phyloP scores from a whole-genome alignment of 2,797 vertebrate genomes.

The Oryzias sinensis region DNA sequence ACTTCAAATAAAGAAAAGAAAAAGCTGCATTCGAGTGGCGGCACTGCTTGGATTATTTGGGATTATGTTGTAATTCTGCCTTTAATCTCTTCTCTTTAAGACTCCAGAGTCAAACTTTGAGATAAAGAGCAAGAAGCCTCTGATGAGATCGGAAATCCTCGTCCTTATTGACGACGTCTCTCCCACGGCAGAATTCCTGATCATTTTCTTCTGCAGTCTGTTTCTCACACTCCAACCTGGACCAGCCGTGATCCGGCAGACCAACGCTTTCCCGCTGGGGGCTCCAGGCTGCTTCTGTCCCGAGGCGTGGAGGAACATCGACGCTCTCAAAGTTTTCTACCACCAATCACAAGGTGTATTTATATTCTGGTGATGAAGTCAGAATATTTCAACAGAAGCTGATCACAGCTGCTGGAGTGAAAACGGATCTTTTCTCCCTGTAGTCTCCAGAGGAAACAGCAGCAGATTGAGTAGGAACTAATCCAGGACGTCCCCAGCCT shows the following conservation, averaged over 20 bases:
- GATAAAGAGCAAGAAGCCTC: constrained; percentile 82
- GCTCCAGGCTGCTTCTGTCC: too few relatives aligned
- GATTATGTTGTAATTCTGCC: constrained; percentile 93
- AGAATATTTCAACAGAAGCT: too few relatives aligned
- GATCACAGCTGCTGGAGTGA: too few relatives aligned
- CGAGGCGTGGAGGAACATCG: too few relatives aligned
- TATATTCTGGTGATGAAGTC: too few relatives aligned
- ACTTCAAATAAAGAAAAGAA: constrained; percentile 78
- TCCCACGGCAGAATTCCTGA: constrained; percentile 43
- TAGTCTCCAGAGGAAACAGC: too few relatives aligned
- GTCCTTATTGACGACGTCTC: background rate
- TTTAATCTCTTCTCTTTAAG: constrained; percentile 90
- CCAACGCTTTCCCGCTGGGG: too few relatives aligned
- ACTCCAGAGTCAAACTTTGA: constrained; percentile 85
- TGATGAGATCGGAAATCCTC: constrained; percentile 75
- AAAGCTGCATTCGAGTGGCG: constrained; percentile 80
- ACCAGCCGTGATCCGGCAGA: background rate
- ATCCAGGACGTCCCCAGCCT: too few relatives aligned
- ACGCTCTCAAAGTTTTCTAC: too few relatives aligned
- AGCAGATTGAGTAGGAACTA: too few relatives aligned
- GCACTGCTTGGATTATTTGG: constrained; percentile 93
- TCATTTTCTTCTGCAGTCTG: constrained; percentile 33
- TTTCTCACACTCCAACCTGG: background rate
- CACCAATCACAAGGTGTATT: too few relatives aligned
- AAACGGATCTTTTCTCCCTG: too few relatives aligned